Evolutionary conservation across 2,888 invertebrate genomes (phyloP).

Genomic region (Sminthurides aquaticus): DNA sequence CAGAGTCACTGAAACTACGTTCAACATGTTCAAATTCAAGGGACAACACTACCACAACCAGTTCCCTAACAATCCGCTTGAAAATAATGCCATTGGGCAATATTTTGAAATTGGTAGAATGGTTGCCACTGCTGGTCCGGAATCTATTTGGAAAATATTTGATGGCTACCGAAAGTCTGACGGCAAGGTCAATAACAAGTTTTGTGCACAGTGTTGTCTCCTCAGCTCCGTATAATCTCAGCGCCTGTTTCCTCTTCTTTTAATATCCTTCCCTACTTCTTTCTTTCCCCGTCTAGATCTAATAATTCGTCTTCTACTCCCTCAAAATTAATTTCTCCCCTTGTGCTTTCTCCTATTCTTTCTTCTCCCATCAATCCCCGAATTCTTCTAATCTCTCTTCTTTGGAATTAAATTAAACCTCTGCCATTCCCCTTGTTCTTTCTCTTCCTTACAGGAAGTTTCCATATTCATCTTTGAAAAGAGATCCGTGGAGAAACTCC

Average conservation of each 20-base stretch:
- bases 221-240: neutral
- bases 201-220: neutral
- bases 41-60: slow-evolving; percentile 26
- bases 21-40: slow-evolving; percentile 35
- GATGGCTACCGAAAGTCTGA: slow-evolving; percentile 82
- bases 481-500: slow-evolving; percentile 80
- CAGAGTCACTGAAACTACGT: too few relatives aligned
- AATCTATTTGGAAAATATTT: slow-evolving; percentile 83
- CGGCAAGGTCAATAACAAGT: slow-evolving; percentile 63
- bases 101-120: slow-evolving; percentile 81
- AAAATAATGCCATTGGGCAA: slow-evolving; percentile 63
- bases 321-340: slow-evolving; percentile 3
- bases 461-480: slow-evolving; percentile 93
- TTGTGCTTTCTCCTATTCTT: neutral
- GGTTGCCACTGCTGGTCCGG: slow-evolving; percentile 72
- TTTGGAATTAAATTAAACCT: slow-evolving; percentile 11
- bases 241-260: neutral
- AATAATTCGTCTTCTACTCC: neutral
- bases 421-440: slow-evolving; percentile 22
- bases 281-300: neutral
- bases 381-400: neutral
- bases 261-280: neutral
- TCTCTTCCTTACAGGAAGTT: slow-evolving; percentile 61
- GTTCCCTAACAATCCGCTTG: slow-evolving; percentile 43
- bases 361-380: neutral